Evolutionary conservation across 2,113 vertebrate genomes (phyloP).

Genomic region (Rynchops niger): DNA sequence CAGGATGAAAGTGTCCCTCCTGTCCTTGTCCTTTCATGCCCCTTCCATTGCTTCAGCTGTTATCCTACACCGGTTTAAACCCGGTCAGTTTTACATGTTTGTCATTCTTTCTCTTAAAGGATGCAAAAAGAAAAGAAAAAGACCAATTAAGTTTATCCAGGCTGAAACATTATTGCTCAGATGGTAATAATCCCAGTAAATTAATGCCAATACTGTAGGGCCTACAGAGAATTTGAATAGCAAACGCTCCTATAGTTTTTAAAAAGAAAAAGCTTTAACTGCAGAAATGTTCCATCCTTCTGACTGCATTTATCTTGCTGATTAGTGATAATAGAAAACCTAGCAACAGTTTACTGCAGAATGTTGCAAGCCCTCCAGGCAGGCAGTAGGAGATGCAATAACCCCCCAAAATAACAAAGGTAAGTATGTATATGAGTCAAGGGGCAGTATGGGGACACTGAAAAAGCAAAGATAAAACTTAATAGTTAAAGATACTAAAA

Average conservation of each 20-base stretch:
- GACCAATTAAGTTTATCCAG: background rate
- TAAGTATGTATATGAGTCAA: background rate
- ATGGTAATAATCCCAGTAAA: background rate
- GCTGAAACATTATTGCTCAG: background rate
- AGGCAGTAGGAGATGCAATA: background rate
- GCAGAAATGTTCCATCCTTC: background rate
- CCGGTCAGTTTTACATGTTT: background rate
- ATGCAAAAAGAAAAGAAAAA: background rate
- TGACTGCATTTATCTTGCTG: slow-evolving; percentile 27
- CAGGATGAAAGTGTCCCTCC: background rate
- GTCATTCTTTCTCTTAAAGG: background rate
- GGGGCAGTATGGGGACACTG: background rate
- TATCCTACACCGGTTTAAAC: background rate
- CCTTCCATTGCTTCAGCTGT: background rate
- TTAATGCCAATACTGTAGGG: background rate
- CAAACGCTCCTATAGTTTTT: background rate
- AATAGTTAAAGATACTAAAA: background rate
- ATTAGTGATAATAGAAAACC: slow-evolving; percentile 40
- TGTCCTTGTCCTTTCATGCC: background rate
- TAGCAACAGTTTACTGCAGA: background rate
- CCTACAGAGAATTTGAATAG: background rate
- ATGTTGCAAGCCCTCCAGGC: slow-evolving; percentile 16
- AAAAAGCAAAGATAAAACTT: background rate
- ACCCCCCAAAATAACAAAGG: background rate
- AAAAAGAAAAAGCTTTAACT: background rate